Percentiles rank a stretch among this genome's conserved stretches.
Evolutionary conservation across 2,888 invertebrate species (phyloP).

Genomic region (Adineta ricciae): DNA sequence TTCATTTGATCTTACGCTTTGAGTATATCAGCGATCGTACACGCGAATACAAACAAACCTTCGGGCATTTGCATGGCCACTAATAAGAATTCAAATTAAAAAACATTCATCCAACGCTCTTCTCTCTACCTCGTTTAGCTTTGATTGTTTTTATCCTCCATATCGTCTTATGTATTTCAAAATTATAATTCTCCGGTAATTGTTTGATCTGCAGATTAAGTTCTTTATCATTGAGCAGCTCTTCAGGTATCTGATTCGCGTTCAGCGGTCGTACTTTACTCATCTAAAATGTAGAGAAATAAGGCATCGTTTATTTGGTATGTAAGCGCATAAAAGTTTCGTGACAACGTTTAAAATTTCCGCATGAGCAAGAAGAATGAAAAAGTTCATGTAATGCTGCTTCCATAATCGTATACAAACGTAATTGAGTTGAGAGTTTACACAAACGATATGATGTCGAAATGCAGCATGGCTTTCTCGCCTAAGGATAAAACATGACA

Average conservation of each 20-base stretch:
- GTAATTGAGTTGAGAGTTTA: neutral
- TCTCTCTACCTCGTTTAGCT: slow-evolving; percentile 58
- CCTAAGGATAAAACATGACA: neutral
- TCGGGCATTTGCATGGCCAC: slow-evolving; percentile 95
- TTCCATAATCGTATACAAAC: neutral
- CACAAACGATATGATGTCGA: neutral
- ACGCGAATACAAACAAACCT: slow-evolving; percentile 78
- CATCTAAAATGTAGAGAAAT: neutral
- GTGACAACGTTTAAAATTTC: neutral
- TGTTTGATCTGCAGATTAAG: slow-evolving; percentile 24
- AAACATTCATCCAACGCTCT: neutral
- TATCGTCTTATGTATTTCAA: slow-evolving; percentile 91
- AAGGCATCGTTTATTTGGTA: neutral
- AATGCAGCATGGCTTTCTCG: neutral
- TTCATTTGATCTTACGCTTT: slow-evolving; percentile 53
- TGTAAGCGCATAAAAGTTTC: neutral
- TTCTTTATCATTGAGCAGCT: slow-evolving; percentile 27
- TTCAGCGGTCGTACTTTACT: neutral
- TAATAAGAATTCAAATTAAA: slow-evolving; percentile 37
- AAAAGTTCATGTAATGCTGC: neutral
- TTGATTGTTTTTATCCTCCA: slow-evolving; percentile 80
- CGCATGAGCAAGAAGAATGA: slow-evolving; percentile 2
- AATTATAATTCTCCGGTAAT: slow-evolving; percentile 87
- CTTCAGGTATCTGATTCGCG: slow-evolving; percentile 28
- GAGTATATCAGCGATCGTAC: slow-evolving; percentile 82